phyloP scores from a whole-genome alignment of 2,888 invertebrate genomes.

The Philereme vetulata region DNA sequence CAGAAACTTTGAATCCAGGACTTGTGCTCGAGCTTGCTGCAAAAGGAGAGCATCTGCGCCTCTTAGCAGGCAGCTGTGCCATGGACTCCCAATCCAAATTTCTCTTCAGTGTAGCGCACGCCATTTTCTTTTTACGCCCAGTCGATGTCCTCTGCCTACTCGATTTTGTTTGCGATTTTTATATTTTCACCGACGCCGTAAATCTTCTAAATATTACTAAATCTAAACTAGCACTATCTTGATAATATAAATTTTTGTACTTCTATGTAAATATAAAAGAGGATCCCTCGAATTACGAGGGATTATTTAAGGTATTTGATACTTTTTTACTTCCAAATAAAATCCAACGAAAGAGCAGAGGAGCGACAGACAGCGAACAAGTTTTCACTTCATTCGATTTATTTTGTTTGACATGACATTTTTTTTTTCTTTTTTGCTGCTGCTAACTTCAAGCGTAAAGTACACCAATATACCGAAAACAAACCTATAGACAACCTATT shows the following conservation, averaged over 20 bases:
- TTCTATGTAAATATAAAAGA: constrained; percentile 54
- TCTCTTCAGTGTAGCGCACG: constrained; percentile 98
- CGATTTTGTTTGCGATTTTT: constrained; percentile 58
- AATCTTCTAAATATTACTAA: constrained; percentile 66
- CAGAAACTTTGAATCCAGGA: constrained; percentile 78
- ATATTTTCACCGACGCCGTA: constrained; percentile 59
- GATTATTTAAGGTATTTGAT: constrained; percentile 63
- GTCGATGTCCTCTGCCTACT: constrained; percentile 75
- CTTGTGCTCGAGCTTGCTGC: constrained; percentile 85
- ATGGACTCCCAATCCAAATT: constrained; percentile 97
- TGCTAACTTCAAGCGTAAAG: constrained; percentile 24
- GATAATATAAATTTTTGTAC: constrained; percentile 54
- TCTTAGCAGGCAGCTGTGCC: constrained; percentile 93
- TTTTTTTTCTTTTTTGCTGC: constrained; percentile 48
- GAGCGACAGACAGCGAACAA: constrained; percentile 41
- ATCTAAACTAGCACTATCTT: constrained; percentile 55
- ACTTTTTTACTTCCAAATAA: constrained; percentile 67
- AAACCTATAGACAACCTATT: not conserved
- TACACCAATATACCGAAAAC: constrained; percentile 45
- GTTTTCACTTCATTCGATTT: constrained; percentile 68
- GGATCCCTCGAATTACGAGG: constrained; percentile 67
- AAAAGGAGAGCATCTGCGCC: constrained; percentile 95
- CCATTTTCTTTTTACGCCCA: constrained; percentile 92
- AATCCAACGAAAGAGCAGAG: constrained; percentile 43
- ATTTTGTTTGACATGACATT: constrained; percentile 70